Base-by-base conservation (phyloP, 2,888 invertebrate genomes). In the Hedya salicella region DNA sequence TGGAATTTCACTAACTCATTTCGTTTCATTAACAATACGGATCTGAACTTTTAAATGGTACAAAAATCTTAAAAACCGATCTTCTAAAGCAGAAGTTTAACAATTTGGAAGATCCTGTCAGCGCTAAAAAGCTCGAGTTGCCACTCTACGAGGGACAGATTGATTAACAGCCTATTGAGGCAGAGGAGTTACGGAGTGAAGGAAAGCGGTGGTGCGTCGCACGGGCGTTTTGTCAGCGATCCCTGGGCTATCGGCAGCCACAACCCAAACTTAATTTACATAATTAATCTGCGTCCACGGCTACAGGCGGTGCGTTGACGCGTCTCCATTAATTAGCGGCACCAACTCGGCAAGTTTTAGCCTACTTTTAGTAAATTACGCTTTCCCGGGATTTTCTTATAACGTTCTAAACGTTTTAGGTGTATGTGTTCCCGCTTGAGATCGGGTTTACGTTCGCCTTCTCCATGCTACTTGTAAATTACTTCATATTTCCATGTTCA, bases 271-370 rank as follows among this genome's bases (percentile, higher is more conserved):
- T 77, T 80, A 78, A 85, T 87, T 85, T 85, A 80, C 85, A 86
- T 87, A 86, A 88, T 85, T 86, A 86, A 86, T 88, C 84, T 82
- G 79, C 71, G 81, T 70, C 70, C 67, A 74, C 75, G 74, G 75
- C 75, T 75, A 74, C 72, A 78, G 73, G 73, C 74, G 76, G 77
- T 73, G 74, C 71, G 76, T 72, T 78, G 78, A 74, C 78, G 77
- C 73, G 73, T 71, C 77, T 76, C 75, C 77, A 82, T 84, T 85
- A 81, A 82, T 83, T 79, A 78, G 75, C 72, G 62, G 59, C 68
- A 70, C 77, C 72, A 74, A 75, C 73, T 74, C 71, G 59, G 62
- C 71, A 72, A 75, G 72, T 74, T 72, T 74, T 68, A 70, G 61
- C 68, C 68, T 65, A 70, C 70, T 75, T 74, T 69, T 67, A 69